These are phyloP conservation scores for Orgyia antiqua DNA, from an alignment of 2,888 invertebrate species.

Conservation along the genomic window DNA sequence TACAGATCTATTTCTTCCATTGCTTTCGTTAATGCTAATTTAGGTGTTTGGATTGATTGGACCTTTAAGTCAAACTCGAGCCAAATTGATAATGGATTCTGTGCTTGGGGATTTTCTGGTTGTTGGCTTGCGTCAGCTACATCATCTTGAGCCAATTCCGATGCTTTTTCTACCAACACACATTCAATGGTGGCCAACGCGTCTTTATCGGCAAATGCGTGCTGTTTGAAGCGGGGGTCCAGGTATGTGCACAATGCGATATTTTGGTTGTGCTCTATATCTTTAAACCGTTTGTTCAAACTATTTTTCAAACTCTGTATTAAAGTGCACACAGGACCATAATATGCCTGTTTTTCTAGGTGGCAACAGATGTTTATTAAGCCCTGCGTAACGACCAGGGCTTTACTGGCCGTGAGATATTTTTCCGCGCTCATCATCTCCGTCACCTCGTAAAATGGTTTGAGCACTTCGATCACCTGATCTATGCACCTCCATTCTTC, in stretches of 20 bases:
- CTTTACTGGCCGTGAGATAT: constrained; percentile 2
- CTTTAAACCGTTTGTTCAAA: constrained; percentile 19
- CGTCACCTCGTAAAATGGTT: constrained; percentile 15
- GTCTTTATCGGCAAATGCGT: not conserved
- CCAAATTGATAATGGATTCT: too few relatives aligned
- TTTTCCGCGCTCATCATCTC: constrained; percentile 4
- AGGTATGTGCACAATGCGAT: not conserved
- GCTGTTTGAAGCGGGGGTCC: not conserved
- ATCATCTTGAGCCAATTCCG: too few relatives aligned
- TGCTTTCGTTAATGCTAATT: too few relatives aligned
- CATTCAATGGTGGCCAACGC: too few relatives aligned
- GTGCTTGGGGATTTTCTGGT: too few relatives aligned
- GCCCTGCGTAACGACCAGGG: constrained; percentile 10
- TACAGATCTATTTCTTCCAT: too few relatives aligned
- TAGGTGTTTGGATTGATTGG: too few relatives aligned
- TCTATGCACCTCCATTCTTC: constrained; percentile 10
- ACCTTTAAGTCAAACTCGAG: too few relatives aligned
- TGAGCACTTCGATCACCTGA: constrained; percentile 11
- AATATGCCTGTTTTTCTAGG: constrained; percentile 1
- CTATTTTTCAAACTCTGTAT: constrained; percentile 1
- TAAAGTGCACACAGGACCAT: constrained; percentile 2
- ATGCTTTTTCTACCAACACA: too few relatives aligned
- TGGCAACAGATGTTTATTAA: constrained; percentile 11
- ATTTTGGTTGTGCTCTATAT: too few relatives aligned
- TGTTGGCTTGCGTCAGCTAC: too few relatives aligned